These are phyloP conservation scores for Philaethria dido DNA, from an alignment of 2,888 invertebrate genomes.

Conservation along the genomic window DNA sequence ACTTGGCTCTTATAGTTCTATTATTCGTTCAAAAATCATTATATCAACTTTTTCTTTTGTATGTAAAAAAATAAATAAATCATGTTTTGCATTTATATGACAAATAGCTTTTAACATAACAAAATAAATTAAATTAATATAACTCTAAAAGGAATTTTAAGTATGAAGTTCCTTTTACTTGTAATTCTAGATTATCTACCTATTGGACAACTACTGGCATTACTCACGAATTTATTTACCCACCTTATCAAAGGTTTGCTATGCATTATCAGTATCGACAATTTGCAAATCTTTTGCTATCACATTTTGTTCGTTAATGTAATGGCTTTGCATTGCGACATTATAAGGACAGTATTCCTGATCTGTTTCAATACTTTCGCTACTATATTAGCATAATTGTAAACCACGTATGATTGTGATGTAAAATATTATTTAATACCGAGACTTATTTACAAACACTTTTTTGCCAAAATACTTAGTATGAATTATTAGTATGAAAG, in stretches of 20 bases:
- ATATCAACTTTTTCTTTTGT: not conserved
- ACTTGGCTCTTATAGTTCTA: not conserved
- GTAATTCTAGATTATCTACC: conserved; percentile 14
- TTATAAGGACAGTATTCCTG: conserved; percentile 41
- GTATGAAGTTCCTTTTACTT: not conserved
- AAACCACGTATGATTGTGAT: not conserved
- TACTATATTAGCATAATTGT: conserved; percentile 4
- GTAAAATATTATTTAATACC: not conserved
- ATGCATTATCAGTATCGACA: conserved; percentile 46
- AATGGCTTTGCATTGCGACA: conserved; percentile 50
- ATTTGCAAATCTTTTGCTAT: conserved; percentile 55
- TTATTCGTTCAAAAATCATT: too few relatives aligned
- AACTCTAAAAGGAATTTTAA: conserved; percentile 4
- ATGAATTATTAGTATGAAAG: too few relatives aligned
- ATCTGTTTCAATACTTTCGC: conserved; percentile 30
- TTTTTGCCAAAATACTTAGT: too few relatives aligned
- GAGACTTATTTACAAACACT: too few relatives aligned
- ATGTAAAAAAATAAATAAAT: not conserved
- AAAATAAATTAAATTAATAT: not conserved
- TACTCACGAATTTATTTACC: conserved; percentile 32
- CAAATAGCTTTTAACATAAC: not conserved
- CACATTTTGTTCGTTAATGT: conserved; percentile 42
- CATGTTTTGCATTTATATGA: not conserved
- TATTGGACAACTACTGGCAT: conserved; percentile 29
- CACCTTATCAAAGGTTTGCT: conserved; percentile 31